Conservation (phyloP, 2,797 vertebrate species). For the Micropoecilia bifurca region DNA sequence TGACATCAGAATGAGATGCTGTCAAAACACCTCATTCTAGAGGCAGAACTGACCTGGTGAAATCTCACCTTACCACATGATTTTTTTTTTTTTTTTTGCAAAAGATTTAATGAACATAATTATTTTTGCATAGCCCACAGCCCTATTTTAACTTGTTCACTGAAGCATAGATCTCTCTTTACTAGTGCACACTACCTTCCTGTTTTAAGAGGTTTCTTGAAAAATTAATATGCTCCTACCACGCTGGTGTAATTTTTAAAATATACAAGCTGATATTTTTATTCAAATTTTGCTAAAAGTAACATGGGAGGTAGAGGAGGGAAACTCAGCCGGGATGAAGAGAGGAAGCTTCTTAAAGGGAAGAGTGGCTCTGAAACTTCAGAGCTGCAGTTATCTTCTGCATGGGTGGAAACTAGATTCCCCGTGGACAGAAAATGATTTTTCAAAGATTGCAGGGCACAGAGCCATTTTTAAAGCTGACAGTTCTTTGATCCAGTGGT, state of each 20-base stretch:
- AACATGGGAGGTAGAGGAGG: constrained; percentile 11
- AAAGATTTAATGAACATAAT: too few relatives aligned
- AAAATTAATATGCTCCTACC: constrained; percentile 66
- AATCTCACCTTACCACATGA: too few relatives aligned
- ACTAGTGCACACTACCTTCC: constrained; percentile 36
- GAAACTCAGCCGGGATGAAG: constrained; percentile 12
- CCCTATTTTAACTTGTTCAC: too few relatives aligned
- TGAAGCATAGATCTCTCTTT: constrained; percentile 1
- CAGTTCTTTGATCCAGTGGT: constrained; percentile 71
- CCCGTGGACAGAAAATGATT: constrained; percentile 49
- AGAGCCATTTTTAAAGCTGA: constrained; percentile 57
- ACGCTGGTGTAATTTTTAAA: constrained; percentile 55
- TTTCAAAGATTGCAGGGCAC: constrained; percentile 50
- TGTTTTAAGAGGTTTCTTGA: constrained; percentile 69
- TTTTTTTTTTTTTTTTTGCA: too few relatives aligned
- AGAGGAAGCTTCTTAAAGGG: constrained; percentile 46
- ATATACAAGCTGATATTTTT: constrained; percentile 69
- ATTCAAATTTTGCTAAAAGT: constrained; percentile 57
- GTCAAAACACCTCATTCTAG: too few relatives aligned
- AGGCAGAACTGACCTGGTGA: too few relatives aligned
- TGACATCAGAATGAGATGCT: too few relatives aligned
- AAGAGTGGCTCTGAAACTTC: constrained; percentile 37
- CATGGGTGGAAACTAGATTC: constrained; percentile 51
- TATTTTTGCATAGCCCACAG: too few relatives aligned
- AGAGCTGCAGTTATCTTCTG: constrained; percentile 46